Base-by-base conservation (phyloP, 1,140 invertebrate genomes). In the Tribolium castaneum region DNA sequence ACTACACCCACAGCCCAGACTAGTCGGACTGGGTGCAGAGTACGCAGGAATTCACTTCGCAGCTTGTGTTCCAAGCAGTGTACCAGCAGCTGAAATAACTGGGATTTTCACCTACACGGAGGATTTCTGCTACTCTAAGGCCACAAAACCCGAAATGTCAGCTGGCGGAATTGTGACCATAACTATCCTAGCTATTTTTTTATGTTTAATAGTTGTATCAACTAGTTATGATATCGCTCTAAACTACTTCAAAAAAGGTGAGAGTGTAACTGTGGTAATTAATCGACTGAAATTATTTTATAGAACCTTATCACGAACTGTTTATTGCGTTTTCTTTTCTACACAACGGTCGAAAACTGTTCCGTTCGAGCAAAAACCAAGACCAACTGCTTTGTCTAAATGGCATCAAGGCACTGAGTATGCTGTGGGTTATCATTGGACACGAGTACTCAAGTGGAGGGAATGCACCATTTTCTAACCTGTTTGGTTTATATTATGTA, bases 351-450 rank as follows among this genome's bases (percentile, higher is more conserved):
- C 62, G 70, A 35, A 82, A 81, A 78, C 35, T 82, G 3, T 78
- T 82, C 1, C 0, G 0, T 35, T 62, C 70, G 4, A 10, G 12
- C 0, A 56, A 22, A 5, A 76, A 59, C 3, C 51, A 30, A 0
- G 83, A 86, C 54, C 82, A 86, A 0, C 83, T 91, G 10, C 74
- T 74, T 0, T 90, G 88, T 78, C 77, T 91, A 0, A 87, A 90
- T 73, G 90, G 90, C 6, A 80, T 91, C 0, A 86, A 89, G 54
- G 87, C 86, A 50, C 45, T 91, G 3, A 89, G 89, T 30, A 90
- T 90, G 19, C 84, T 87, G 6, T 91, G 90, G 89, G 88, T 91
- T 6, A 85, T 90, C 9, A 82, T 87, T 14, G 89, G 87, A 3
- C 90, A 91, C 71, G 77, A 34, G 19, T 78, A 72, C 45, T 54